A percentile compares a stretch with the other conserved stretches of the same genome.
phyloP scores from a whole-genome alignment of 2,888 invertebrate genomes.

The Brachypalpus laphriformis region DNA sequence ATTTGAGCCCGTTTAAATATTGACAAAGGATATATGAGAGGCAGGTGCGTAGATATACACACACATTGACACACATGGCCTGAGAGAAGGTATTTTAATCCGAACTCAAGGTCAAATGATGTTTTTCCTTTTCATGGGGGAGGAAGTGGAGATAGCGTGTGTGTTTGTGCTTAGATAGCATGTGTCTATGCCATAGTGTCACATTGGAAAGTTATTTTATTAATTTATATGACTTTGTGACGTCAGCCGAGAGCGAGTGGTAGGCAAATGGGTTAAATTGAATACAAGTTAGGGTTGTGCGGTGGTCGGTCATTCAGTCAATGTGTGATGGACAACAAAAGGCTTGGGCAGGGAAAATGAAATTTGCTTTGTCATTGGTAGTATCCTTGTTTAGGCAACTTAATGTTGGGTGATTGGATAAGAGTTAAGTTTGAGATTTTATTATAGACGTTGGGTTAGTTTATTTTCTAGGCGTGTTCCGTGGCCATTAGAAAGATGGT shows the following conservation, averaged over 20 bases:
- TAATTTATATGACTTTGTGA: constrained; percentile 37
- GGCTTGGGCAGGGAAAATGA: not conserved
- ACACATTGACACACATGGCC: constrained; percentile 5
- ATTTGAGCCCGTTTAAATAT: constrained; percentile 59
- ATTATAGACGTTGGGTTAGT: not conserved
- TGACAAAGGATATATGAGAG: constrained; percentile 43
- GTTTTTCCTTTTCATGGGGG: not conserved
- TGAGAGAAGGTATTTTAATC: constrained; percentile 23
- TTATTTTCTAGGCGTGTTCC: not conserved
- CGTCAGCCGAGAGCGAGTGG: constrained; percentile 27
- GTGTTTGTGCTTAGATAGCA: not conserved
- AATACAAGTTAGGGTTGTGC: not conserved
- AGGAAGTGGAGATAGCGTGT: not conserved
- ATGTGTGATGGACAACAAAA: not conserved
- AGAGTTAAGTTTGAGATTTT: constrained; percentile 42
- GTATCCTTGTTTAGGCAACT: constrained; percentile 2
- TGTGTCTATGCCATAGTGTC: constrained; percentile 34
- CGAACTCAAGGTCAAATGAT: constrained; percentile 31
- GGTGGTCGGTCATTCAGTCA: not conserved
- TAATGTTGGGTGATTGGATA: constrained; percentile 31
- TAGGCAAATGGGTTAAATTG: constrained; percentile 1
- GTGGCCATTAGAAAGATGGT: not conserved
- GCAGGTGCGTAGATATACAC: constrained; percentile 39
- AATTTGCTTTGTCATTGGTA: constrained; percentile 7
- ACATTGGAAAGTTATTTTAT: constrained; percentile 26